Percentiles rank a stretch among this genome's conserved stretches.
Evolutionary conservation across 2,888 invertebrate species (phyloP).

Genomic region (Tuberolachnus salignus): DNA sequence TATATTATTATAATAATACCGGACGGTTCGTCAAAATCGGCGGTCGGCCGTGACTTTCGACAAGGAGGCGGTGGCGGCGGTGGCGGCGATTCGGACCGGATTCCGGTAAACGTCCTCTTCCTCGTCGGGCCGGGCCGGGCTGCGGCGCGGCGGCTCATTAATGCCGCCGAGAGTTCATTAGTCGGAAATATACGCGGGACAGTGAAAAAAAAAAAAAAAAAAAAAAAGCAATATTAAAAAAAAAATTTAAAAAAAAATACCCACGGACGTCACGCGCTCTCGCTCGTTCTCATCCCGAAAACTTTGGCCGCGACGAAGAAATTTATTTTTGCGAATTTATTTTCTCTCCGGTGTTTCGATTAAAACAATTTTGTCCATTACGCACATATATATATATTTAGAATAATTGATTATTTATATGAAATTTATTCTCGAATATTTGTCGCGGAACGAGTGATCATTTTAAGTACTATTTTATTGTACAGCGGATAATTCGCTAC

Average conservation of each 20-base stretch:
- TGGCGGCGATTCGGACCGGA: constrained; percentile 7
- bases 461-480: too few relatives aligned
- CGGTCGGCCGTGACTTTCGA: not conserved
- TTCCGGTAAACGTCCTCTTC: constrained; percentile 24
- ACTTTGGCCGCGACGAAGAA: too few relatives aligned
- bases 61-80: not conserved
- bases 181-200: not conserved
- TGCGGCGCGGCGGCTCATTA: constrained; percentile 28
- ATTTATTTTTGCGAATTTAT: not conserved
- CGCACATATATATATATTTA: too few relatives aligned
- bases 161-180: constrained; percentile 10
- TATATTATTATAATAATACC: not conserved
- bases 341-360: too few relatives aligned
- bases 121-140: not conserved
- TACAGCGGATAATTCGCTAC: too few relatives aligned
- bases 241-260: not conserved
- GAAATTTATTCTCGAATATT: too few relatives aligned
- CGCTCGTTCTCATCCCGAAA: too few relatives aligned
- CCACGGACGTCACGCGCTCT: too few relatives aligned
- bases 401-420: too few relatives aligned
- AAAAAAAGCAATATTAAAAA: not conserved
- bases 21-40: not conserved
- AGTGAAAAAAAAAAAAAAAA: not conserved
- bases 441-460: too few relatives aligned
- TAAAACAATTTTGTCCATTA: too few relatives aligned